Evolutionary conservation across 2,888 invertebrate species (phyloP).

Genomic region (Blastobasis adustella): DNA sequence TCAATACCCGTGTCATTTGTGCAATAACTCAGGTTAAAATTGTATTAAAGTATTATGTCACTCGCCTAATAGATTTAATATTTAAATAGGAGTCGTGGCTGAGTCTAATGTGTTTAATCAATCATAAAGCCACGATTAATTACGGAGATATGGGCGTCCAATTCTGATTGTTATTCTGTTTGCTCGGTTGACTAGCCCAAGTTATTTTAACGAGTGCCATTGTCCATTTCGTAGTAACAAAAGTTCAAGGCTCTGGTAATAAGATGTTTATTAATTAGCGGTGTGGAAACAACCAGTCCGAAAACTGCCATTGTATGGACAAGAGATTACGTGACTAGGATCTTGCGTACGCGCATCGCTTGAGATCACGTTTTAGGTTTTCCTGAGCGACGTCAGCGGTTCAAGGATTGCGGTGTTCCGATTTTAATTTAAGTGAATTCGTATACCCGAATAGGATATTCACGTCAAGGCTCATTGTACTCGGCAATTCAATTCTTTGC

Average conservation of each 20-base stretch:
- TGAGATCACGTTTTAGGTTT: no score
- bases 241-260: constrained; percentile 66
- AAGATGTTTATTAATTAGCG: constrained; percentile 69
- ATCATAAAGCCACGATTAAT: constrained; percentile 71
- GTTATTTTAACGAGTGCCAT: constrained; percentile 58
- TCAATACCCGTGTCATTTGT: constrained; percentile 54
- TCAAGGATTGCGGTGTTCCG: no score
- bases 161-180: constrained; percentile 38
- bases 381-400: no score
- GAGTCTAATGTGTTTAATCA: constrained; percentile 70
- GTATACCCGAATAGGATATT: no score
- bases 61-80: constrained; percentile 65
- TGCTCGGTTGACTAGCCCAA: constrained; percentile 45
- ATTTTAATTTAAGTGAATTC: no score
- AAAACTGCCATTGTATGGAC: constrained; percentile 43
- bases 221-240: constrained; percentile 61
- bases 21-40: constrained; percentile 67
- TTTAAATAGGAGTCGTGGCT: constrained; percentile 70
- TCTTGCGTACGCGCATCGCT: background rate
- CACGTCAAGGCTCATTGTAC: no score
- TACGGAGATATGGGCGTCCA: constrained; percentile 60
- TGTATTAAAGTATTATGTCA: constrained; percentile 68
- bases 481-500: no score
- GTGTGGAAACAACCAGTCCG: constrained; percentile 49
- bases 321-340: constrained; percentile 46